Conservation (phyloP, 2,113 vertebrate genomes). For the Mola mola region DNA sequence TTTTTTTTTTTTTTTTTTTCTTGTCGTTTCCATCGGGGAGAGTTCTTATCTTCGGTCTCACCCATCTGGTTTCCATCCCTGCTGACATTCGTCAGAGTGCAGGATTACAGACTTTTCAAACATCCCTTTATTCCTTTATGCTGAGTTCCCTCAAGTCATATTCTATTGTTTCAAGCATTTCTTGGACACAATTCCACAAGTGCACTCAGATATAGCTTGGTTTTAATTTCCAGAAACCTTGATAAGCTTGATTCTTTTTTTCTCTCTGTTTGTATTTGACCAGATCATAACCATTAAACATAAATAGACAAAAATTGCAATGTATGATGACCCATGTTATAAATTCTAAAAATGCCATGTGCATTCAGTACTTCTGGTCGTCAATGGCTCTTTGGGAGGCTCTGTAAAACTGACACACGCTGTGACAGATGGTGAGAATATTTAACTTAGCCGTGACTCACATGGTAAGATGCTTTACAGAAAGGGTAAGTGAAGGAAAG, state of each 20-base stretch:
- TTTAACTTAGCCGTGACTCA: conserved; percentile 38
- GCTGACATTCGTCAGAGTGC: conserved; percentile 49
- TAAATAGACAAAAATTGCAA: too few species aligned
- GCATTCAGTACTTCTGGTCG: too few species aligned
- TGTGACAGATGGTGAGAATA: conserved; percentile 46
- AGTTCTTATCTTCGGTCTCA: conserved; percentile 61
- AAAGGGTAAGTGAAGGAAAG: background rate
- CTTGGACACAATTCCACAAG: background rate
- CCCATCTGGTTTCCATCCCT: conserved; percentile 69
- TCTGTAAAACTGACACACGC: conserved; percentile 19
- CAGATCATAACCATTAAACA: too few species aligned
- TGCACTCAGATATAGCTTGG: background rate
- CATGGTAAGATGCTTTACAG: background rate
- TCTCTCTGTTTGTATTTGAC: too few species aligned
- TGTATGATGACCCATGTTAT: too few species aligned
- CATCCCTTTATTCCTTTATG: conserved; percentile 1
- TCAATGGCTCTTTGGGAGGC: conserved; percentile 4
- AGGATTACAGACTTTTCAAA: conserved; percentile 23
- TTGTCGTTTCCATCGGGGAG: conserved; percentile 19
- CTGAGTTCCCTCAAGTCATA: conserved; percentile 12
- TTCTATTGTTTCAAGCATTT: background rate
- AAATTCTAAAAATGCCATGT: conserved; percentile 5
- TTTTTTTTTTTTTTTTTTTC: conserved; percentile 23
- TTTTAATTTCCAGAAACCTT: conserved; percentile 5
- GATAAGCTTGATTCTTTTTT: too few species aligned